These are phyloP conservation scores for Coptotermes formosanus DNA, from an alignment of 1,140 invertebrate genomes.

Conservation along the genomic window DNA sequence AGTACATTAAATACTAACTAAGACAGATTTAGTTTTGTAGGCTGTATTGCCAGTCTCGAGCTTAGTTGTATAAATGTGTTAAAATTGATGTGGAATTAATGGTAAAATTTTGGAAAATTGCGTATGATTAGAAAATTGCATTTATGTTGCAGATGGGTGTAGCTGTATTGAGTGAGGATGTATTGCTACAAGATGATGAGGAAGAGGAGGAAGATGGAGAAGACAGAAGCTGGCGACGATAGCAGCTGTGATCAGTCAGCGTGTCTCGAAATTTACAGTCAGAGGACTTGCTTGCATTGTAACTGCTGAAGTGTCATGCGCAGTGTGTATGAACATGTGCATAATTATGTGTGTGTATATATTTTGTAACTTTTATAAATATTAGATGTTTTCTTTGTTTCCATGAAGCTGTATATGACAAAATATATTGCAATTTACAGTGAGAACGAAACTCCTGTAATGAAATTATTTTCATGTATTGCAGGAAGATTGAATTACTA, in stretches of 20 bases:
- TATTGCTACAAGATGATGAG: conserved; percentile 41
- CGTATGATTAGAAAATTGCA: no score
- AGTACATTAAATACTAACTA: no score
- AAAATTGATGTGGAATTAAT: no score
- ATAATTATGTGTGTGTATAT: not conserved
- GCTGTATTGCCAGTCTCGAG: no score
- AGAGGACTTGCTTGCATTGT: not conserved
- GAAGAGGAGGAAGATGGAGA: conserved; percentile 48
- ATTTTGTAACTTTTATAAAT: conserved; percentile 16
- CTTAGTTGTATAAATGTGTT: no score
- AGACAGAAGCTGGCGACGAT: conserved; percentile 49
- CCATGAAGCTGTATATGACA: not conserved
- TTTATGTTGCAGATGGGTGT: not conserved
- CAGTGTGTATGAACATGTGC: no score
- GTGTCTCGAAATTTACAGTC: conserved; percentile 15
- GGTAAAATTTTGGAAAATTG: no score
- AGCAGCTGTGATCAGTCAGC: conserved; percentile 27
- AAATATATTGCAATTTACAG: not conserved
- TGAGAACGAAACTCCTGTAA: not conserved
- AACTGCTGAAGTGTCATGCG: no score
- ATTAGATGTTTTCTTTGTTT: conserved; percentile 3
- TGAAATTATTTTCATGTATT: not conserved
- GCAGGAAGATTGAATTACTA: not conserved
- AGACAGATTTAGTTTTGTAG: no score
- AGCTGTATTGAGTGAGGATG: conserved; percentile 21